These are phyloP conservation scores for Hypsopygia costalis DNA, from an alignment of 2,888 invertebrate genomes.

Conservation along the genomic window DNA sequence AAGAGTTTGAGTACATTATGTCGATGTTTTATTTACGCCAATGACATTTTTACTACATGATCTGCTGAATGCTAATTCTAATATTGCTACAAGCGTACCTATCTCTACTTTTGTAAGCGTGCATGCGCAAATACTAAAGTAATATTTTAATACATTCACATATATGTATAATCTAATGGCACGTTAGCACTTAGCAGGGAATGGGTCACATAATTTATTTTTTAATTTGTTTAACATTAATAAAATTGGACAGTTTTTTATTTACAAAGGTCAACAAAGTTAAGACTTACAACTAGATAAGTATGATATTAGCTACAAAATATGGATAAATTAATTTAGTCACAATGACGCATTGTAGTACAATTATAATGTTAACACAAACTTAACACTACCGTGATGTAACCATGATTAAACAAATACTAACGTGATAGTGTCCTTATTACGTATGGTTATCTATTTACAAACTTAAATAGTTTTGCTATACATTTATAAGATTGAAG, in stretches of 20 bases:
- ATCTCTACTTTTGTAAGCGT: not conserved
- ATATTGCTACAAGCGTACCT: not conserved
- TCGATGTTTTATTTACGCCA: conserved; percentile 24
- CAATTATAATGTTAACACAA: conserved; percentile 5
- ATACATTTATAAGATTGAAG: no score
- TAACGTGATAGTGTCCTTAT: not conserved
- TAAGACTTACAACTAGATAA: conserved; percentile 6
- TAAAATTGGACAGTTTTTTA: conserved; percentile 18
- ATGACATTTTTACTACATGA: not conserved
- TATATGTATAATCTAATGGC: not conserved
- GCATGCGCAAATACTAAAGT: not conserved
- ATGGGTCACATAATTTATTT: conserved; percentile 5
- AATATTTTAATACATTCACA: not conserved
- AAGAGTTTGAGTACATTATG: conserved; percentile 23
- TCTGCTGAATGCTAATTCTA: not conserved
- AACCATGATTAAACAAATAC: not conserved
- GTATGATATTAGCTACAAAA: conserved; percentile 1
- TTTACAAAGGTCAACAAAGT: conserved; percentile 11
- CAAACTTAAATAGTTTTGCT: no score
- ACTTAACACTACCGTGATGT: conserved; percentile 3
- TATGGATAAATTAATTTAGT: not conserved
- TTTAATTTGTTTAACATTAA: conserved; percentile 13
- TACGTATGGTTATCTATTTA: no score
- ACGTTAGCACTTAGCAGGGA: not conserved
- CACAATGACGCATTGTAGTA: not conserved